Conservation (phyloP, 2,888 invertebrate genomes). For the Ophion costatus region DNA sequence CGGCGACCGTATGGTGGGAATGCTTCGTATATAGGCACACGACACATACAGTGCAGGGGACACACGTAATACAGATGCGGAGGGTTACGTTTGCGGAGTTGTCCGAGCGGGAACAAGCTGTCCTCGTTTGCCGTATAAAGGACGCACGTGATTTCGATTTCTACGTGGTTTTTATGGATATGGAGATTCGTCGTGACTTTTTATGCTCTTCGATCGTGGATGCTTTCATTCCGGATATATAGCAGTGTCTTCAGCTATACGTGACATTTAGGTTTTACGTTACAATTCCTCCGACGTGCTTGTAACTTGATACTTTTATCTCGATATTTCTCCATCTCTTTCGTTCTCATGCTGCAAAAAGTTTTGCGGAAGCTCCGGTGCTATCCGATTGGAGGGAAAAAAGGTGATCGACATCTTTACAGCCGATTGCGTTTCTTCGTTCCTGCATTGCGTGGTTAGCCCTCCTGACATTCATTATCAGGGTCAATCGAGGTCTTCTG, state of each 20-base stretch:
- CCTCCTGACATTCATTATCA: no score
- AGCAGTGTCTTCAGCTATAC: neutral
- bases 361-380: no score
- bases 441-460: no score
- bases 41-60: conserved; percentile 51
- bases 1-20: no score
- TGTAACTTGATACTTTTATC: neutral
- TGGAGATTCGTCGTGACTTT: conserved; percentile 15
- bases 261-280: neutral
- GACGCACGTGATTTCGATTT: conserved; percentile 63
- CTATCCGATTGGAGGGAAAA: no score
- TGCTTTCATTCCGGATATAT: neutral
- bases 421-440: no score
- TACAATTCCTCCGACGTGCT: neutral
- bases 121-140: conserved; percentile 35
- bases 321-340: neutral
- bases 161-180: conserved; percentile 17
- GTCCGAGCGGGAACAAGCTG: conserved; percentile 49
- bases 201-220: conserved; percentile 3
- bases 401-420: no score
- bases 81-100: conserved; percentile 60
- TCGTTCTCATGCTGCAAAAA: neutral
- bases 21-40: conserved; percentile 23
- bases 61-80: conserved; percentile 9
- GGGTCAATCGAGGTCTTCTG: no score